Evolutionary conservation across 1,140 invertebrate genomes (phyloP), one percentile per base, ranked within the genome.

Genomic region (Cyclina sinensis): DNA sequence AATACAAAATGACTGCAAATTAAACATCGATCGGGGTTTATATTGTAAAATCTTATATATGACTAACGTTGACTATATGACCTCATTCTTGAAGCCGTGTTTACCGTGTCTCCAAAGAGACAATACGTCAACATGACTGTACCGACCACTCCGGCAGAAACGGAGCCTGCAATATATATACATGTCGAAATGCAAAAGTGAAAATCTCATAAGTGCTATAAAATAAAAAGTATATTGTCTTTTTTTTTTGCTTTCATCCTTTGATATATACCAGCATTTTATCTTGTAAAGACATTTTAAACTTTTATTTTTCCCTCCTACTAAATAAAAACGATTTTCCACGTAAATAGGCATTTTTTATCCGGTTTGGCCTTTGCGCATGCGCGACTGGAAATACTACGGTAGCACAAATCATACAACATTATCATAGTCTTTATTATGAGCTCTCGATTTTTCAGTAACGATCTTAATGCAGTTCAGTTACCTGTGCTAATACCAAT

Each of bases 1-100:
- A 76, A 4, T 9, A 39, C 12, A 51, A 18, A 51, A n/a, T 18
- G 21, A 43, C 43, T 43, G 43, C 14, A 43, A 14, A 14, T 14
- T 43, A n/a, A n/a, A n/a, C 43, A 43, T 43, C 43, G 14, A 43
- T 43, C 4, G 43, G 43, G 43, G 14, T 7, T 43, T n/a, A n/a
- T n/a, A n/a, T n/a, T n/a, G n/a, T n/a, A n/a, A n/a, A n/a, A n/a
- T n/a, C n/a, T n/a, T n/a, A 48, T 11, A 48, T 80, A 21, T 4
- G 4, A 65, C 81, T 68, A 70, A 83, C 81, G 62, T 35, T 70
- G 39, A 46, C 81, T 27, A n/a, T 83, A 68, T 21, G 81, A 83
- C n/a, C 43, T 83, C 81, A 83, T 83, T 48, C 81, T 68, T 4
- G 81, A 83, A 1, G 81, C 81, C 11, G 35, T 83, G 57, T 83